Evolutionary conservation across 2,797 vertebrate genomes (phyloP).

Genomic region (Sebastes reedi): DNA sequence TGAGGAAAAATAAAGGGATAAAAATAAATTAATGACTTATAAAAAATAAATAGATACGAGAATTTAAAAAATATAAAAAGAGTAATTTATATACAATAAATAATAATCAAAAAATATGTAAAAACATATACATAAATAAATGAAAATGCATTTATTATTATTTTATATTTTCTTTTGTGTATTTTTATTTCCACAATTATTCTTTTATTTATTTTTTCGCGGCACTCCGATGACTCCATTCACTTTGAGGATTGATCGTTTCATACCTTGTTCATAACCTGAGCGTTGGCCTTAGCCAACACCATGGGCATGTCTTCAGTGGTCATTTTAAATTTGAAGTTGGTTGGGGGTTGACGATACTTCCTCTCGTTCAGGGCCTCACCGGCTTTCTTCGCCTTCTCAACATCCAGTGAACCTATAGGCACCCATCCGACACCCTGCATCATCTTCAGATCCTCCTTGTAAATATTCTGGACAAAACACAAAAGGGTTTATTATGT

Average conservation of each 20-base stretch:
- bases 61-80: no score
- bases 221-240: no score
- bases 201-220: no score
- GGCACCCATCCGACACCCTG: slow-evolving; percentile 92
- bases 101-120: no score
- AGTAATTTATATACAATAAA: no score
- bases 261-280: slow-evolving; percentile 89
- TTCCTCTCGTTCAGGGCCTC: slow-evolving; percentile 87
- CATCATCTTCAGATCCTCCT: slow-evolving; percentile 88
- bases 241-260: background rate
- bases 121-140: no score
- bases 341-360: slow-evolving; percentile 90
- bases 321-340: slow-evolving; percentile 72
- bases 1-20: no score
- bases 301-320: slow-evolving; percentile 89
- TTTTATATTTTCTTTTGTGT: no score
- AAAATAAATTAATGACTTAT: no score
- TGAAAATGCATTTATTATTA: no score
- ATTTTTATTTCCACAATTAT: no score
- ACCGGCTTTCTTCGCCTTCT: slow-evolving; percentile 89
- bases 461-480: slow-evolving; percentile 85
- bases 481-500: background rate
- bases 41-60: no score
- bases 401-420: slow-evolving; percentile 89
- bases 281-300: slow-evolving; percentile 89